Evolutionary conservation across 1,140 invertebrate genomes (phyloP).

Genomic region (Philotrypesis tridentata): DNA sequence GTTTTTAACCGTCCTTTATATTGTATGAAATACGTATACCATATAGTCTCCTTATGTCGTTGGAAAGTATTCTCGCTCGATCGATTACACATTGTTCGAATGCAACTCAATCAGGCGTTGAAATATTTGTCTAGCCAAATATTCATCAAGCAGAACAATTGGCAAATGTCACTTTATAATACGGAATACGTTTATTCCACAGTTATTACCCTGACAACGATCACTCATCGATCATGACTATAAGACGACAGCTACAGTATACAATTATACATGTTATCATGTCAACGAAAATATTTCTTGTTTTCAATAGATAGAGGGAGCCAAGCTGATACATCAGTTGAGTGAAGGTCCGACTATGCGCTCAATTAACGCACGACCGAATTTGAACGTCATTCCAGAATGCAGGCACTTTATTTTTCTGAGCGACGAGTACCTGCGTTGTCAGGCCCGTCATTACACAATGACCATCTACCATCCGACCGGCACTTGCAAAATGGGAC

Average conservation of each 20-base stretch:
- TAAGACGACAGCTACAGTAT: not conserved
- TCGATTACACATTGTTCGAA: not conserved
- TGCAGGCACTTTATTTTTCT: slow-evolving; percentile 75
- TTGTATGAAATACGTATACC: too few species aligned
- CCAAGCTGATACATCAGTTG: slow-evolving; percentile 79
- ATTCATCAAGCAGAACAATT: too few species aligned
- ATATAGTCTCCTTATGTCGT: not conserved
- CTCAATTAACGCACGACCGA: slow-evolving; percentile 78
- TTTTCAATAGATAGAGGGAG: slow-evolving; percentile 78
- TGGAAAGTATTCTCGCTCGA: not conserved
- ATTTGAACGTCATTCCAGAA: slow-evolving; percentile 77
- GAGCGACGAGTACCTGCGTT: slow-evolving; percentile 81
- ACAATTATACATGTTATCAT: not conserved
- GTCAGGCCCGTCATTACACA: slow-evolving; percentile 80
- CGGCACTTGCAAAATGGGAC: slow-evolving; percentile 55
- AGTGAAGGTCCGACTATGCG: slow-evolving; percentile 79
- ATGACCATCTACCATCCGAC: slow-evolving; percentile 48
- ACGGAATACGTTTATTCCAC: not conserved
- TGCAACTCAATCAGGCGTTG: not conserved
- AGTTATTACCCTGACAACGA: not conserved
- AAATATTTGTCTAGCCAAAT: not conserved
- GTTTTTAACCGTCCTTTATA: not conserved
- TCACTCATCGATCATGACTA: not conserved
- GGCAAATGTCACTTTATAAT: too few species aligned
- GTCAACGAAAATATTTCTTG: too few species aligned